Evolutionary conservation across 2,797 vertebrate species (phyloP), one percentile per base, ranked within the genome.

Genomic region (Phyllotis vaccarum): DNA sequence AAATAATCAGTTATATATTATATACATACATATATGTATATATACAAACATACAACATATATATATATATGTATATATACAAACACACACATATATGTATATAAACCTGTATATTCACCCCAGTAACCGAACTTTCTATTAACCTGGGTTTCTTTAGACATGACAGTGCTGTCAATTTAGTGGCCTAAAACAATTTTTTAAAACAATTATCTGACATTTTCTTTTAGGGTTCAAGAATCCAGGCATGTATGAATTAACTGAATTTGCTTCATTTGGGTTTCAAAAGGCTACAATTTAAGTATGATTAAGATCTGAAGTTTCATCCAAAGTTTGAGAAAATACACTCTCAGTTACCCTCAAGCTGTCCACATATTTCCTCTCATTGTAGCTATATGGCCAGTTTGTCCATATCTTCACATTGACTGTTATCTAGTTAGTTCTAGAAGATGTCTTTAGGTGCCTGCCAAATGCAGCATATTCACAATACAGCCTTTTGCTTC

Each of bases 261-360:
- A 54, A 27, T 62, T 89, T 52, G 60, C 14, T 76, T n/a, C 3
- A 49, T 85, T 4, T 2, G 24, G 2, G 40, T 90, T 74, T 76
- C 21, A 64, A 4, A 12, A 52, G 22, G n/a, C 11, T 82, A 9
- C 0, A 52, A 11, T 37, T 16, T n/a, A 83, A 52, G 16, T 72
- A 31, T 54, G 49, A 81, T 5, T n/a, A 16, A 7, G n/a, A n/a
- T 16, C 29, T 88, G 27, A 81, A 40, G 27, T 58, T 46, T 79
- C 22, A 86, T 12, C 43, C 81, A 86, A 97, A 7, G 2, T 13
- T 72, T 92, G 37, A 62, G 58, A 87, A 95, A 87, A 52, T 70
- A 13, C 16, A 34, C 12, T 58, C 40, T 27, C 58, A 88, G 17
- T 0, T 46, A 58, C n/a, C 58, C 21, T 70, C 4, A 0, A 5